phyloP scores from a whole-genome alignment of 2,888 invertebrate genomes.

The Apamea crenata region DNA sequence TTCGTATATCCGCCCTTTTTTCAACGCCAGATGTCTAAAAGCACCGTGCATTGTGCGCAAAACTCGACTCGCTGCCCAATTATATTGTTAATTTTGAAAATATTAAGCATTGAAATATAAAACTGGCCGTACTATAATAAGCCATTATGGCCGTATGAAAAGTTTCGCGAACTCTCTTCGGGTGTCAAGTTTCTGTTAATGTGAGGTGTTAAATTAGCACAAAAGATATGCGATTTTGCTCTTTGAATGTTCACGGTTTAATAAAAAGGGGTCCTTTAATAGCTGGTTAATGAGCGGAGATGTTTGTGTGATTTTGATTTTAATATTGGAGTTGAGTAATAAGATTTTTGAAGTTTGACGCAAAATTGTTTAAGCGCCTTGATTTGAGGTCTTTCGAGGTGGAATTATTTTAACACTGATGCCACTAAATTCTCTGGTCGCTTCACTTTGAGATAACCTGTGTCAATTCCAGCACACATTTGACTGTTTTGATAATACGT shows the following conservation, averaged over 20 bases:
- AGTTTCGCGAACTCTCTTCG: constrained; percentile 57
- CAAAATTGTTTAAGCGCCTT: constrained; percentile 8
- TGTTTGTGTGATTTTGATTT: constrained; percentile 37
- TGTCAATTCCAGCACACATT: background rate
- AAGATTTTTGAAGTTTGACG: background rate
- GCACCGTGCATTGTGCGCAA: constrained; percentile 78
- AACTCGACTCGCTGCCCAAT: constrained; percentile 87
- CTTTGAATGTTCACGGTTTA: constrained; percentile 52
- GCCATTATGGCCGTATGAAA: constrained; percentile 80
- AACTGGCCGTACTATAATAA: constrained; percentile 86
- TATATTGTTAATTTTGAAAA: constrained; percentile 90
- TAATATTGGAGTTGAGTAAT: constrained; percentile 31
- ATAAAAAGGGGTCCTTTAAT: constrained; percentile 57
- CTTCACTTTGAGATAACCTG: background rate
- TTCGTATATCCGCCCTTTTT: constrained; percentile 90
- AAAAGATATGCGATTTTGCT: constrained; percentile 61
- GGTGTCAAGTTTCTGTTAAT: constrained; percentile 74
- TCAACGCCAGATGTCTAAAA: constrained; percentile 87
- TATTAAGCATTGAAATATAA: constrained; percentile 88
- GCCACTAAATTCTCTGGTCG: too few species aligned
- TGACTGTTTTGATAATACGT: background rate
- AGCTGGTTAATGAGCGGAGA: constrained; percentile 61
- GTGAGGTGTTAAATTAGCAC: constrained; percentile 68
- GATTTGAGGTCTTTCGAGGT: background rate
- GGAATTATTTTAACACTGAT: background rate